Base-by-base conservation (phyloP, 2,797 vertebrate species). In the Galago senegalensis region DNA sequence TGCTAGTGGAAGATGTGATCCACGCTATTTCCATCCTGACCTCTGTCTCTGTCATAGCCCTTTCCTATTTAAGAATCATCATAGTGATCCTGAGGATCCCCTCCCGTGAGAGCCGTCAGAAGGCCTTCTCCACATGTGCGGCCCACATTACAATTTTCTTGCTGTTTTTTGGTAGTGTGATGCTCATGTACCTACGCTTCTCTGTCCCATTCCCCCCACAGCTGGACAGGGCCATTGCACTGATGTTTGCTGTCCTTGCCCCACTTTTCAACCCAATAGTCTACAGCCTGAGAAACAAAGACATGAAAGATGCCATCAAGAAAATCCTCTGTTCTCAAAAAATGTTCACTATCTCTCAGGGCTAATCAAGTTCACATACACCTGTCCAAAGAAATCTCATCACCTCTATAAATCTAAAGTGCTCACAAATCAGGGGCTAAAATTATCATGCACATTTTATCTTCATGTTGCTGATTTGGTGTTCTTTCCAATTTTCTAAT, bases 251-350 rank as follows among this genome's bases (percentile, higher is more conserved):
- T 31, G 90, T 97, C 4, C 94, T 97, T 9, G 94, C 93, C 13
- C 96, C 96, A 0, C n/a, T 97, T 87, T 94, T 94, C 77, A 97
- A 97, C 18, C 92, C 92, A 0, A 77, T 97, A 73, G 94, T 97
- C 84, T 97, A 92, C 2, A 97, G 97, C 70, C 81, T 97, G 76
- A 93, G 96, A 21, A 97, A 96, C 60, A 97, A 91, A 82, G 96
- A 97, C 27, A 96, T 96, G 96, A 96, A 97, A 85, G 34, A 97
- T 1, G 85, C 96, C 53, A 97, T 97, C 63, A 69, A 23, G 61
- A 97, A 90, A 70, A 29, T 90, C 1, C 46, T 97, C 61, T 87
- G 5, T 60, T 84, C 87, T 80, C 90, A 31, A 49, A 89, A 89
- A 9, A 79, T 12, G 10, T 37, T 83, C 46, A 84, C 0, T 29